Percentiles rank a stretch among this genome's conserved stretches.
Evolutionary conservation across 1,140 invertebrate species (phyloP).

Genomic region (Drosophila miranda): DNA sequence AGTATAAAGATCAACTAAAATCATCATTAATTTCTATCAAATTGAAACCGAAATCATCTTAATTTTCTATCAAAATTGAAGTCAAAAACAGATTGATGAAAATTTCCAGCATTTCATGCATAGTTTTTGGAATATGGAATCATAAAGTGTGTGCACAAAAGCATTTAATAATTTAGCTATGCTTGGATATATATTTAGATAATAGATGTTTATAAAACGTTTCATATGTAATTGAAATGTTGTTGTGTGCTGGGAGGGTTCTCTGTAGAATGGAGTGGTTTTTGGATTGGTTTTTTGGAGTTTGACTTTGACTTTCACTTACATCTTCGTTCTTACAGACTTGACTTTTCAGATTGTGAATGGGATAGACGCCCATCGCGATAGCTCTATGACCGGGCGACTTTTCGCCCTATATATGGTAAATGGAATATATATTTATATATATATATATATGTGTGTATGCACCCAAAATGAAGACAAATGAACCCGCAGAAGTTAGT

Average conservation of each 20-base stretch:
- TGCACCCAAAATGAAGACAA: constrained; percentile 22
- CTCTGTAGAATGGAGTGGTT: constrained; percentile 26
- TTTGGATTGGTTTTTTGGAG: constrained; percentile 1
- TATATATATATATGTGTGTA: constrained; percentile 44
- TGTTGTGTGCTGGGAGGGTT: constrained; percentile 10
- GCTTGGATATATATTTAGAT: constrained; percentile 9
- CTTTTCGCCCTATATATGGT: constrained; percentile 88
- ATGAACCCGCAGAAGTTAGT: constrained; percentile 29
- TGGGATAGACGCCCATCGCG: constrained; percentile 93
- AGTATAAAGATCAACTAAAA: constrained; percentile 4
- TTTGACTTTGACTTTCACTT: constrained; percentile 84
- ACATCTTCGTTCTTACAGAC: constrained; percentile 93
- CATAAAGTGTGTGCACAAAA: constrained; percentile 26
- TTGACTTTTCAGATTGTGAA: constrained; percentile 92
- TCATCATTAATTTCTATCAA: constrained; percentile 17
- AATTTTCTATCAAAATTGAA: constrained; percentile 9
- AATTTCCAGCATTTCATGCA: constrained; percentile 37
- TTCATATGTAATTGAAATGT: constrained; percentile 20
- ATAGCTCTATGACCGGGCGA: constrained; percentile 93
- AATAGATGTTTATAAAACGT: not conserved
- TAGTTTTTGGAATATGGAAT: constrained; percentile 18
- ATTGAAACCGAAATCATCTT: constrained; percentile 14
- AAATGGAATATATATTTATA: constrained; percentile 47
- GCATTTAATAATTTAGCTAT: constrained; percentile 15
- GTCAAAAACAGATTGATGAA: not conserved